Evolutionary conservation across 2,113 vertebrate genomes (phyloP), one percentile per base, ranked within the genome.

Genomic region (Tragulus kanchil): DNA sequence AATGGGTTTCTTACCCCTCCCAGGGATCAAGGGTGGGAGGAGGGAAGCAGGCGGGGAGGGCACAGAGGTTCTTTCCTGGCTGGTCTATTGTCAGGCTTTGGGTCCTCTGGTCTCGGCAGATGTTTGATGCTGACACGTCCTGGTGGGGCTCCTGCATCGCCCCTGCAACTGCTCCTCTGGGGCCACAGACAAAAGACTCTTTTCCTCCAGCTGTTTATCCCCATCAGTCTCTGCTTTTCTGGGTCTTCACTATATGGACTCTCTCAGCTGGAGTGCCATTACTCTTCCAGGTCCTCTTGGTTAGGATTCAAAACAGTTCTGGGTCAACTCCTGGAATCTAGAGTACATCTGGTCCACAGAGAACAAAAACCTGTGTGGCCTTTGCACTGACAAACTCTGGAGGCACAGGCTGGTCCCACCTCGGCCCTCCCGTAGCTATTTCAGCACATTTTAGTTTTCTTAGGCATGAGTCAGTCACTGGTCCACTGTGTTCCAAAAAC

Each of bases 11-110:
- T 71, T 26, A 13, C 15, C 0, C 48, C 16, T 54, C 25, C 42
- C 31, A 25, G 85, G 48, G 67, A 58, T 45, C 42, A 45, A 77
- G 64, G 31, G 4, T 45, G 26, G 45, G 50, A 21, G 69, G 23
- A 56, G 3, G 28, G 14, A 5, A n/a, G 3, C 45, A n/a, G 50
- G 6, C 0, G 5, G 31, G 42, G 21, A 65, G 58, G 48, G n/a
- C 16, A 25, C 11, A 8, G 45, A 62, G 7, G 31, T 16, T 71
- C 52, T 71, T 86, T 75, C 77, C 61, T 61, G 77, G 14, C 54
- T 81, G 52, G 36, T n/a, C 84, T 84, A 0, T 26, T 42, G 52
- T 81, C 36, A 67, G 31, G 23, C 25, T 69, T 48, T 23, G 58
- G 26, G 26, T 21, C 6, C 36, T 94, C 45, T 71, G 56, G 31